Evolutionary conservation across 2,888 invertebrate species (phyloP), one percentile per base, ranked within the genome.

Genomic region (Tiphia femorata): DNA sequence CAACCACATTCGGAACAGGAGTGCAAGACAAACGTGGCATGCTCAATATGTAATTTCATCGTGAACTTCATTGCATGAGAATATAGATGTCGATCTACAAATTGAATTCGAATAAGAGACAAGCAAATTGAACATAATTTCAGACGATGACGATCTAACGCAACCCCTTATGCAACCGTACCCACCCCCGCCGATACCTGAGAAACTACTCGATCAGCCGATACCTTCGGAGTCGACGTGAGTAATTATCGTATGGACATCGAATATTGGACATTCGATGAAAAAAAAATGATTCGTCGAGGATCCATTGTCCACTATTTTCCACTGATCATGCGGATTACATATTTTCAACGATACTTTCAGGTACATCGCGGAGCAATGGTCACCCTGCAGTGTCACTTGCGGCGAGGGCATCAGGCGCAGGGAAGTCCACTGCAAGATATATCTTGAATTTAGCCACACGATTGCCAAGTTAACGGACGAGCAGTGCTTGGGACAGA

Each of bases 341-440:
- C n/a, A n/a, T n/a, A n/a, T n/a, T n/a, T n/a, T n/a, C n/a, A n/a
- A n/a, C n/a, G n/a, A n/a, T n/a, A n/a, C n/a, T n/a, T n/a, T 10
- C 51, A 82, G 98, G 80, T 98, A 93, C 86, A 92, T 96, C 76
- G 92, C 94, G 62, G 96, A 96, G 58, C 93, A 94, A 49, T 98
- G 97, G 97, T 91, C 95, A 1, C 90, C 93, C 0, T 98, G 98
- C 86, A 95, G 94, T 73, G 93, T 92, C 0, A 91, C 93, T 0
- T 97, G 98, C 80, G 97, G 97, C 0, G 93, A 94, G 80, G 98
- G 97, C 0, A 87, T 92, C 70, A 87, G 92, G n/a, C 91, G 90
- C 64, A 90, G 97, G 25, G 90, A 91, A 72, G 96, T 96, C n/a
- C 91, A 93, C 72, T 98, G 98, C 86, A 95, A 95, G 86, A 96